A percentile compares a stretch with the other conserved stretches of the same genome.
phyloP scores from a whole-genome alignment of 2,888 invertebrate species.

The Ferdinandea cuprea region DNA sequence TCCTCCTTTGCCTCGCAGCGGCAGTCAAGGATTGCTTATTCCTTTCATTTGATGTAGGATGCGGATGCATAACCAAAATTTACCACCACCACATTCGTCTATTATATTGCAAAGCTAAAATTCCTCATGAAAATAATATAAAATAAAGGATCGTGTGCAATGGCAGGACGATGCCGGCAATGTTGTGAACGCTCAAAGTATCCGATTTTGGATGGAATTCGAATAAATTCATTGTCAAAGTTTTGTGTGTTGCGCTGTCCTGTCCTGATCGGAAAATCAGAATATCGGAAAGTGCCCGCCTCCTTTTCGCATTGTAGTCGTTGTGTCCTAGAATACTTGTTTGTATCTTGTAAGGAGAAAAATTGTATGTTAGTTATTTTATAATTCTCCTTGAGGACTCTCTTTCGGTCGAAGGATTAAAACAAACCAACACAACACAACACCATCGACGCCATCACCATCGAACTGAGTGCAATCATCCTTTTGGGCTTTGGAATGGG shows the following conservation, averaged over 20 bases:
- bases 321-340: neutral
- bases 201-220: conserved; percentile 66
- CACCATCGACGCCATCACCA: neutral
- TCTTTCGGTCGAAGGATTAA: conserved; percentile 55
- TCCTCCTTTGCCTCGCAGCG: conserved; percentile 2
- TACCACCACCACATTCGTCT: conserved; percentile 54
- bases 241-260: conserved; percentile 56
- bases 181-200: conserved; percentile 21
- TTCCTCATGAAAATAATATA: conserved; percentile 34
- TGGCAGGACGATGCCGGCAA: neutral
- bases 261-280: conserved; percentile 61
- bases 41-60: conserved; percentile 38
- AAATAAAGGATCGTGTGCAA: conserved; percentile 35
- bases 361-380: conserved; percentile 63
- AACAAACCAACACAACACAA: conserved; percentile 26
- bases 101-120: conserved; percentile 53
- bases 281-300: conserved; percentile 49
- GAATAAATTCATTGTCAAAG: conserved; percentile 74
- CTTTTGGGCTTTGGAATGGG: neutral
- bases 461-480: conserved; percentile 16
- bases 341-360: conserved; percentile 44
- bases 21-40: conserved; percentile 32
- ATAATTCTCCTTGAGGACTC: conserved; percentile 69
- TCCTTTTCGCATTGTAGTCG: conserved; percentile 22
- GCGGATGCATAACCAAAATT: conserved; percentile 19